These are phyloP conservation scores for Tetramorium alpestre DNA, from an alignment of 1,140 invertebrate species.

Conservation along the genomic window DNA sequence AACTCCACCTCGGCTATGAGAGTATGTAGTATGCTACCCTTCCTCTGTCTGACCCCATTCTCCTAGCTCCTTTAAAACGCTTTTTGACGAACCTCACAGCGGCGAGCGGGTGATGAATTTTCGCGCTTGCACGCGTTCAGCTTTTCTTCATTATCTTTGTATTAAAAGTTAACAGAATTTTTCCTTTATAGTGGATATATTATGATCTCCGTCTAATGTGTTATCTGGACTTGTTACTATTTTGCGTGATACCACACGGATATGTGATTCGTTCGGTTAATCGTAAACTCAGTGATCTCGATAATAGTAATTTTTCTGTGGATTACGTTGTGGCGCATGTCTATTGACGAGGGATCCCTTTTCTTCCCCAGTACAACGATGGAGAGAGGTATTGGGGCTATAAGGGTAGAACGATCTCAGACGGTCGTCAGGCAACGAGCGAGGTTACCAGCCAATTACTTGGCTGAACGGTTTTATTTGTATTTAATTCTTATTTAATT, in stretches of 20 bases:
- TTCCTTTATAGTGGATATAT: background rate
- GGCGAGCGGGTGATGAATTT: constrained; percentile 10
- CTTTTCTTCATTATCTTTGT: background rate
- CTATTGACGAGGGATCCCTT: constrained; percentile 80
- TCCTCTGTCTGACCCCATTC: constrained; percentile 50
- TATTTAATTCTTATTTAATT: constrained; percentile 86
- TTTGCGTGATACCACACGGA: background rate
- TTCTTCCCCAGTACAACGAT: constrained; percentile 66
- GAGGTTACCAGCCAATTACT: constrained; percentile 83
- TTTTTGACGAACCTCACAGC: constrained; percentile 57
- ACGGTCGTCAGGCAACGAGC: constrained; percentile 70
- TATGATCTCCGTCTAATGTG: background rate
- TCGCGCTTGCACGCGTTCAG: background rate
- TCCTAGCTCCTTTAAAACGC: constrained; percentile 24
- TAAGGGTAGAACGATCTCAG: constrained; percentile 66
- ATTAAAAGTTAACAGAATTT: constrained; percentile 9
- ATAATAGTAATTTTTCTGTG: constrained; percentile 76
- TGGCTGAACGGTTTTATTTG: constrained; percentile 85
- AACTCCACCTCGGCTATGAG: constrained; percentile 68
- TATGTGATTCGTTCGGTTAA: constrained; percentile 23
- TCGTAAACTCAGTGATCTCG: background rate
- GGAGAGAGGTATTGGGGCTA: constrained; percentile 28
- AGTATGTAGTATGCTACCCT: constrained; percentile 50
- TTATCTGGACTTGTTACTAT: background rate
- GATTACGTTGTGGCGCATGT: constrained; percentile 77